Evolutionary conservation across 2,888 invertebrate species (phyloP).

Genomic region (Graphium colonna): DNA sequence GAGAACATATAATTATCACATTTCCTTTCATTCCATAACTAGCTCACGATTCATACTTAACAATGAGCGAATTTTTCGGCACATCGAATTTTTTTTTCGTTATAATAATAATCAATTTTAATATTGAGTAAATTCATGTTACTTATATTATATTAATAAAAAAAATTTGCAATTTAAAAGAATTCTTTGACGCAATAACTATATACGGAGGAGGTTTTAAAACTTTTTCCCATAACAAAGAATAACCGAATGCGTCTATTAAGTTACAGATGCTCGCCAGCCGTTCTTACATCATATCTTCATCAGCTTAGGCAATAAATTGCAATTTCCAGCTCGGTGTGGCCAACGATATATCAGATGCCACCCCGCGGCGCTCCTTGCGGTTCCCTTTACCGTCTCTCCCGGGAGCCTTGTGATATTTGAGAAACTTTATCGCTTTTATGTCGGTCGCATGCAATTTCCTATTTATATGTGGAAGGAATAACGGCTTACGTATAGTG

Average conservation of each 20-base stretch:
- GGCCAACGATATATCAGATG: conserved; percentile 18
- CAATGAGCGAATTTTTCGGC: no score
- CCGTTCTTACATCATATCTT: conserved; percentile 6
- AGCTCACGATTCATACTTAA: no score
- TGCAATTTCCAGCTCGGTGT: conserved; percentile 11
- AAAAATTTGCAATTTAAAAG: no score
- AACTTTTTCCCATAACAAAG: no score
- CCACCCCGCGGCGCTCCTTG: conserved; percentile 27
- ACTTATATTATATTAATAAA: no score
- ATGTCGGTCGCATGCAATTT: conserved; percentile 32
- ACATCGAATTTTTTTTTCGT: no score
- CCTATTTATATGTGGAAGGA: conserved; percentile 19
- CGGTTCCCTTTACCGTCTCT: conserved; percentile 31
- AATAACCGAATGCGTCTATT: background rate
- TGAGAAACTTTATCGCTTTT: conserved; percentile 33
- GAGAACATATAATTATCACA: no score
- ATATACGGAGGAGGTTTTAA: no score
- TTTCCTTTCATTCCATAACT: no score
- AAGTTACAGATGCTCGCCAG: background rate
- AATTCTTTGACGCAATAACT: no score
- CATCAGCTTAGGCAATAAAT: conserved; percentile 9
- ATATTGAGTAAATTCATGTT: no score
- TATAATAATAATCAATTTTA: no score
- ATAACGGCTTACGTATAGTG: background rate
- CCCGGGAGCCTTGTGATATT: conserved; percentile 30